Evolutionary conservation across 2,888 invertebrate species (phyloP).

Genomic region (Invenusta paracnida): DNA sequence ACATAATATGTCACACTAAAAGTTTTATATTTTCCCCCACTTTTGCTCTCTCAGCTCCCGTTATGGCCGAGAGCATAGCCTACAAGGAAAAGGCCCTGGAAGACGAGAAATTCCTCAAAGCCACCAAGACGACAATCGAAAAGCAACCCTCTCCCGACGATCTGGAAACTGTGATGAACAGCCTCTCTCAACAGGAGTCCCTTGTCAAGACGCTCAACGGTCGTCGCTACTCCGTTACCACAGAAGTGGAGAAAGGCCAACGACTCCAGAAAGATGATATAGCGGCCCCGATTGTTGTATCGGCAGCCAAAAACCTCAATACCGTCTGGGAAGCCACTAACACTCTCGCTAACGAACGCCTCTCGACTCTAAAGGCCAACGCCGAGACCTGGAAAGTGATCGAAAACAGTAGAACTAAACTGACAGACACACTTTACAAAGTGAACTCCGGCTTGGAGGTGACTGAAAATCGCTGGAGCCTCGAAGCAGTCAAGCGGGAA

Average conservation of each 20-base stretch:
- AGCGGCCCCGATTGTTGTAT: neutral
- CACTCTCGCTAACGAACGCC: neutral
- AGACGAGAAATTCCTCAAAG: neutral
- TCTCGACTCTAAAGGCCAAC: neutral
- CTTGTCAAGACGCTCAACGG: constrained; percentile 24
- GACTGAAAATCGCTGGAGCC: neutral
- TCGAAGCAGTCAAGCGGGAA: neutral
- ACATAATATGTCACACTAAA: too few relatives aligned
- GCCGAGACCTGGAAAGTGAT: neutral
- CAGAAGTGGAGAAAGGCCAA: neutral
- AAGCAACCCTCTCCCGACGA: constrained; percentile 9
- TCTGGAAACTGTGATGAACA: neutral
- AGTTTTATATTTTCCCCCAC: too few relatives aligned
- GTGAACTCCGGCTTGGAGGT: neutral
- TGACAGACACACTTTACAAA: neutral
- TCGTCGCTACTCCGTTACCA: neutral
- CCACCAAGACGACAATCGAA: neutral
- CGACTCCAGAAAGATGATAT: neutral
- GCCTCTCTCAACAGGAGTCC: neutral
- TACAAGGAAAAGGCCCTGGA: neutral
- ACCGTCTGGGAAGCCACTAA: neutral
- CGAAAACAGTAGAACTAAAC: neutral
- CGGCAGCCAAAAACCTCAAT: neutral
- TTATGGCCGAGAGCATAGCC: neutral
- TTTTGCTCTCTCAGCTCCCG: too few relatives aligned